Percentiles rank a stretch among this genome's conserved stretches.
Conservation (phyloP, 2,113 vertebrate species). For the Anoplopoma fimbria region DNA sequence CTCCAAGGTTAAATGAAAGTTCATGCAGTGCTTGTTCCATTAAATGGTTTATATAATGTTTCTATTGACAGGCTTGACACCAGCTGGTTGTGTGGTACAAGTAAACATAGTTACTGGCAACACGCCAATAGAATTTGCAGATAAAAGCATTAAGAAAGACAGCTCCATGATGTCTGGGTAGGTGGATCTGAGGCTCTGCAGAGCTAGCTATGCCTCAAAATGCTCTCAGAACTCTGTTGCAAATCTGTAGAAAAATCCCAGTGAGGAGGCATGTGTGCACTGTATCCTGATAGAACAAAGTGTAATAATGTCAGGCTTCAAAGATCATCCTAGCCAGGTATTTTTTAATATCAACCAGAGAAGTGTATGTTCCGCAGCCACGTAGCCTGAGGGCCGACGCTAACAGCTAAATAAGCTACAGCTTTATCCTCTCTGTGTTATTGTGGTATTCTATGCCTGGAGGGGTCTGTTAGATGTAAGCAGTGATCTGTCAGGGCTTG, state of each 20-base stretch:
- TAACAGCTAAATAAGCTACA: constrained; percentile 31
- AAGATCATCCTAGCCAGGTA: constrained; percentile 3
- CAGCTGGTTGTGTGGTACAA: constrained; percentile 5
- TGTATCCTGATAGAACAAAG: neutral
- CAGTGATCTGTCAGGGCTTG: constrained; percentile 54
- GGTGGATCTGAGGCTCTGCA: neutral
- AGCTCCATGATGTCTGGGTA: neutral
- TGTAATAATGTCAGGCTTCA: constrained; percentile 36
- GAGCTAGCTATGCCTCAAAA: neutral
- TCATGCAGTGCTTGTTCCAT: constrained; percentile 17
- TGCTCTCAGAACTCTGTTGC: neutral
- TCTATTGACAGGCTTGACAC: constrained; percentile 3
- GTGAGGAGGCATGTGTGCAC: neutral
- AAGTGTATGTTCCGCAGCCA: constrained; percentile 17
- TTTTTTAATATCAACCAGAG: constrained; percentile 40
- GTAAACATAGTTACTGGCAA: constrained; percentile 12
- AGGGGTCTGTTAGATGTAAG: constrained; percentile 33
- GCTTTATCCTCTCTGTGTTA: constrained; percentile 27
- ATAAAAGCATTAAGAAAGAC: neutral
- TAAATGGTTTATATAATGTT: constrained; percentile 31
- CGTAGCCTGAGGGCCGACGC: constrained; percentile 33
- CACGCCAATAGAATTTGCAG: neutral
- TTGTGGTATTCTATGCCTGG: constrained; percentile 41
- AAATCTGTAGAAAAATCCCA: neutral
- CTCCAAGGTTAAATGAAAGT: constrained; percentile 29